These are phyloP conservation scores for Phortica okadai DNA, from an alignment of 2,888 invertebrate species.

Conservation along the genomic window DNA sequence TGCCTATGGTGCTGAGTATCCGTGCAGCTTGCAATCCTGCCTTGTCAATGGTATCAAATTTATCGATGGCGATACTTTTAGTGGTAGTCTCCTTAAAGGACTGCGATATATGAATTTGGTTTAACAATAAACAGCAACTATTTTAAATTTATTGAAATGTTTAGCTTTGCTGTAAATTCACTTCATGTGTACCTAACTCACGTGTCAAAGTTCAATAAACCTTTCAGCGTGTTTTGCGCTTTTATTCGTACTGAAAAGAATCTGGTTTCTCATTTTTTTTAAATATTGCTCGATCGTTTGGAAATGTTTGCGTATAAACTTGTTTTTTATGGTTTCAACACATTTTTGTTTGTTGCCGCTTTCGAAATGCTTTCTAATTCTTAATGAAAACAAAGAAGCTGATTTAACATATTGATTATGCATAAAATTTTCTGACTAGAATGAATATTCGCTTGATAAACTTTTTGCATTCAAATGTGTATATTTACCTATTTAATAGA, in stretches of 20 bases:
- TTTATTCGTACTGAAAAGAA: conserved; percentile 41
- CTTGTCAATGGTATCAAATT: conserved; percentile 70
- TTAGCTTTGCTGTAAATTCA: background rate
- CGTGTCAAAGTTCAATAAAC: conserved; percentile 65
- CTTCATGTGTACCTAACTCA: conserved; percentile 30
- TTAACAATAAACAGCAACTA: conserved; percentile 45
- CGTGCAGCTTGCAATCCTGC: conserved; percentile 73
- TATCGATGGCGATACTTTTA: conserved; percentile 64
- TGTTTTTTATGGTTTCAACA: conserved; percentile 9
- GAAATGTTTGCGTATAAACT: conserved; percentile 22
- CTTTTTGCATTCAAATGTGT: too few relatives aligned
- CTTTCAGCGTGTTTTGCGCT: conserved; percentile 42
- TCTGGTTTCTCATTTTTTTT: conserved; percentile 52
- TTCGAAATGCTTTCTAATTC: conserved; percentile 30
- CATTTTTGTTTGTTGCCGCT: conserved; percentile 4
- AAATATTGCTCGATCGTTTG: background rate
- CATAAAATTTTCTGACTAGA: too few relatives aligned
- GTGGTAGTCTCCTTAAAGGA: conserved; percentile 73
- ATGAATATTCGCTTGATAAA: too few relatives aligned
- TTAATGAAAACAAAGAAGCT: background rate
- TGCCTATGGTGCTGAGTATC: conserved; percentile 74
- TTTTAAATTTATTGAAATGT: conserved; percentile 27
- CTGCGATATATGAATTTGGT: conserved; percentile 71
- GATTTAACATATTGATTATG: too few relatives aligned
- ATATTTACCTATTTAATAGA: too few relatives aligned